Conservation (phyloP, 2,888 invertebrate genomes). For the Machimus rusticus region DNA sequence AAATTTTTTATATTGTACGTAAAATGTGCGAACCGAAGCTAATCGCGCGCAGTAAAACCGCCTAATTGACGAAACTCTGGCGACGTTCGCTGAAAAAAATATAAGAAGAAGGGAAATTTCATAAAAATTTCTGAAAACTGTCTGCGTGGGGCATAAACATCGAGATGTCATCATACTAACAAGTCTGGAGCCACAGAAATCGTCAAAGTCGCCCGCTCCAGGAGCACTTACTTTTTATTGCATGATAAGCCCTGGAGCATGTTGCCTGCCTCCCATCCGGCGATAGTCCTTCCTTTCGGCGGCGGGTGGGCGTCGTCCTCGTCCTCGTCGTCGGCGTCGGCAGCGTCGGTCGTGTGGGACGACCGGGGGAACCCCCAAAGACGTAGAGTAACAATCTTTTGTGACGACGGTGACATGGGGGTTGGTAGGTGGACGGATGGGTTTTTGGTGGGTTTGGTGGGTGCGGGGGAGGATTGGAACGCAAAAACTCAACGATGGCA, state of each 20-base stretch:
- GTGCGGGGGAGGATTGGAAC: background rate
- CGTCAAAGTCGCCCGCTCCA: slow-evolving; percentile 30
- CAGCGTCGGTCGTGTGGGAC: background rate
- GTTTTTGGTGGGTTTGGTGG: background rate
- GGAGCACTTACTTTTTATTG: slow-evolving; percentile 38
- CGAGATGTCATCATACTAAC: slow-evolving; percentile 39
- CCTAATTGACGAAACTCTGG: background rate
- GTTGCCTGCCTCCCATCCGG: background rate
- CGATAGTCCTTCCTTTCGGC: background rate
- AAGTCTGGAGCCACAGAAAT: slow-evolving; percentile 39
- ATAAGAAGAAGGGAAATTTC: slow-evolving; percentile 16
- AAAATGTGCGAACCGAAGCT: background rate
- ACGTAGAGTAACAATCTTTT: slow-evolving; percentile 29
- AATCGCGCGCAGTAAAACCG: background rate
- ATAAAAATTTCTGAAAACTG: slow-evolving; percentile 6
- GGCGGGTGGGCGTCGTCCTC: background rate
- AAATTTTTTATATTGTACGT: too few relatives aligned
- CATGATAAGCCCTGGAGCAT: slow-evolving; percentile 38
- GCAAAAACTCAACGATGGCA: slow-evolving; percentile 12
- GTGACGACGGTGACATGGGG: slow-evolving; percentile 12
- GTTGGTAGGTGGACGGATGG: background rate
- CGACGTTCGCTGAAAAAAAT: background rate
- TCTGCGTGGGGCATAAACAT: slow-evolving; percentile 8
- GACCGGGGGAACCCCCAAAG: background rate
- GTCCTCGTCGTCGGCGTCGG: background rate